These are phyloP conservation scores for Lithobius niger DNA, from an alignment of 1,140 invertebrate genomes.

Conservation along the genomic window DNA sequence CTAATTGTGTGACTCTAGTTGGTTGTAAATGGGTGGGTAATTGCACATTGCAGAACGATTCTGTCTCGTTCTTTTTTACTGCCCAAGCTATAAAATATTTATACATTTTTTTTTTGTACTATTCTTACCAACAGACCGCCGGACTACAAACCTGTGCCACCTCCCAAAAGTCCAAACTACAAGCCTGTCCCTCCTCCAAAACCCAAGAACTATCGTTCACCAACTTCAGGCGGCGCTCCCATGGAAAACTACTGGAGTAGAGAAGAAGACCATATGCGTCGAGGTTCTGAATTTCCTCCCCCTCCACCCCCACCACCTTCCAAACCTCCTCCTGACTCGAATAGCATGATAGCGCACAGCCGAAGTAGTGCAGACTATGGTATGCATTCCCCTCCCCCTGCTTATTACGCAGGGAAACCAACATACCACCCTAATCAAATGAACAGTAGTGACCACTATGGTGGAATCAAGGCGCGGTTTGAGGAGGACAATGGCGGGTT, in stretches of 20 bases:
- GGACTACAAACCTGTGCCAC: conserved; percentile 32
- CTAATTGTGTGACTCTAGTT: too few species aligned
- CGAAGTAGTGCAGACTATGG: conserved; percentile 11
- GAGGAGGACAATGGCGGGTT: conserved; percentile 28
- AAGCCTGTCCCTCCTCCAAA: conserved; percentile 83
- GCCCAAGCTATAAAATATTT: neutral
- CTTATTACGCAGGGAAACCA: conserved; percentile 5
- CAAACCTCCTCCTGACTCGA: neutral
- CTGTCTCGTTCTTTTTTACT: too few species aligned
- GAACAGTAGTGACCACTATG: conserved; percentile 10
- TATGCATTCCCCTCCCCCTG: conserved; percentile 12
- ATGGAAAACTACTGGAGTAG: conserved; percentile 14
- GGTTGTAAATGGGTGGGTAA: too few species aligned
- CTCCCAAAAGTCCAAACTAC: conserved; percentile 40
- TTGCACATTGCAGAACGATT: too few species aligned
- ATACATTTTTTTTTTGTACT: conserved; percentile 5
- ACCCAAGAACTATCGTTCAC: conserved; percentile 75
- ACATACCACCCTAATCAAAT: conserved; percentile 6
- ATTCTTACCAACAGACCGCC: conserved; percentile 20
- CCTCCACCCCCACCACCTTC: neutral
- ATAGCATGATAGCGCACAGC: neutral
- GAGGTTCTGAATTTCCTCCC: neutral
- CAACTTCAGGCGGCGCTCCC: conserved; percentile 21
- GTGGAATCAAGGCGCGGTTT: conserved; percentile 15
- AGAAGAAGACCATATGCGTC: neutral